Evolutionary conservation across 2,797 vertebrate species (phyloP), one percentile per base, ranked within the genome.

Genomic region (Alcedo atthis): DNA sequence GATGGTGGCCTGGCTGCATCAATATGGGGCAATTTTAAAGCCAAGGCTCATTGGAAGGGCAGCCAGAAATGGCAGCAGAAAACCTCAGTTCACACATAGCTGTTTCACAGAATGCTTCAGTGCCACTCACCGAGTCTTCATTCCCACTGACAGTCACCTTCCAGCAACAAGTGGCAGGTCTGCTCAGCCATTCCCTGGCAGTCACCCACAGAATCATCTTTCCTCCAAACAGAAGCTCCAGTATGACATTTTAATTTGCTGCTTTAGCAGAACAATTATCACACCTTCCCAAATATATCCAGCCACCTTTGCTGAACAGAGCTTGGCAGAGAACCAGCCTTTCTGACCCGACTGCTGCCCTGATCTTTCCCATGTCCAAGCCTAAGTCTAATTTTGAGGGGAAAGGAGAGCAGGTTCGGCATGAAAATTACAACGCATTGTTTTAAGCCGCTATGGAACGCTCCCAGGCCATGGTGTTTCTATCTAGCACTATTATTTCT

Each of bases 111-210:
- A 90, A 79, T 2, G 53, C 28, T 66, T 33, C 51, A 3, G 9
- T 70, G 59, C 63, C 80, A 57, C 43, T 51, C 43, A 26, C 20
- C 45, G 15, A 3, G 20, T 10, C 73, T 35, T 85, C 53, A 26
- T 55, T 67, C 63, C 25, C 6, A 0, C 30, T 37, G 67, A 92
- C 74, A 76, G 74, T 32, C 69, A 91, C 89, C 88, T 84, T 88
- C 55, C 8, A 79, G 89, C 94, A 96, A 96, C 95, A 96, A 95
- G 93, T 95, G 89, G 82, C 91, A 93, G 91, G 93, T 90, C 87
- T 90, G 82, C 70, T 85, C 62, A 59, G 42, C 81, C 28, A 26
- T 68, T 75, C 51, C 26, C 74, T 33, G 28, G 83, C 43, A 91
- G 43, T 51, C 75, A 54, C 45, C 30, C 33, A 48, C 69, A 89